These are phyloP conservation scores for Caenorhabditis sinica DNA, from an alignment of 2,888 invertebrate species.

Conservation along the genomic window DNA sequence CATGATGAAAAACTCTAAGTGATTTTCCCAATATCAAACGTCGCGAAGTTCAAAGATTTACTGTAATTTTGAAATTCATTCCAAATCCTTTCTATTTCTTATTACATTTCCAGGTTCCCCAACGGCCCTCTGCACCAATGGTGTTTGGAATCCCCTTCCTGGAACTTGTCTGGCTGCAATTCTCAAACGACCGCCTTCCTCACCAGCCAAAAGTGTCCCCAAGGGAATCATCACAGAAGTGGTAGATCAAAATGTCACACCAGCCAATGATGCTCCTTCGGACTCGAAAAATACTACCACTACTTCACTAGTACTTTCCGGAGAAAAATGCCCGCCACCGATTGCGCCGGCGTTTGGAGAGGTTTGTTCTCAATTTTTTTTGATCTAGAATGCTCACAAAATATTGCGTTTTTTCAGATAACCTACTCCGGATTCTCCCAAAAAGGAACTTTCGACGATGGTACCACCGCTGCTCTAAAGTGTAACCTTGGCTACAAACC, in stretches of 20 bases:
- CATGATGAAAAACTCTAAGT: no score
- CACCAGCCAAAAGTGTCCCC: conserved; percentile 21
- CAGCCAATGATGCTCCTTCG: conserved; percentile 21
- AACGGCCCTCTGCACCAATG: conserved; percentile 68
- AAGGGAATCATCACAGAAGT: background rate
- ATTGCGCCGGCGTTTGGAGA: conserved; percentile 72
- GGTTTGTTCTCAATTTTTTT: no score
- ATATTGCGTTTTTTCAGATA: conserved; percentile 34
- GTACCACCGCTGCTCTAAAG: conserved; percentile 72
- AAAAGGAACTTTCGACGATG: conserved; percentile 62
- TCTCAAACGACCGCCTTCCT: conserved; percentile 46
- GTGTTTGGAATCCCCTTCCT: conserved; percentile 70
- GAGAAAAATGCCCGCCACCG: conserved; percentile 65
- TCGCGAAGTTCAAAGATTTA: no score
- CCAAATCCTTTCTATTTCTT: no score
- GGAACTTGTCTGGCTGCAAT: conserved; percentile 49
- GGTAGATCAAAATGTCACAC: background rate
- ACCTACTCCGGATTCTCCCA: conserved; percentile 57
- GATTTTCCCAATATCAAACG: no score
- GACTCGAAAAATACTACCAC: background rate
- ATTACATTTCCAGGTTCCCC: conserved; percentile 64
- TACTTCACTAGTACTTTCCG: conserved; percentile 6
- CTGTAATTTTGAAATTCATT: no score
- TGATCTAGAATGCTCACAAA: background rate
- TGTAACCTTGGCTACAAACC: conserved; percentile 72